These are phyloP conservation scores for Trachops cirrhosus DNA, from an alignment of 2,797 vertebrate species.

Conservation along the genomic window DNA sequence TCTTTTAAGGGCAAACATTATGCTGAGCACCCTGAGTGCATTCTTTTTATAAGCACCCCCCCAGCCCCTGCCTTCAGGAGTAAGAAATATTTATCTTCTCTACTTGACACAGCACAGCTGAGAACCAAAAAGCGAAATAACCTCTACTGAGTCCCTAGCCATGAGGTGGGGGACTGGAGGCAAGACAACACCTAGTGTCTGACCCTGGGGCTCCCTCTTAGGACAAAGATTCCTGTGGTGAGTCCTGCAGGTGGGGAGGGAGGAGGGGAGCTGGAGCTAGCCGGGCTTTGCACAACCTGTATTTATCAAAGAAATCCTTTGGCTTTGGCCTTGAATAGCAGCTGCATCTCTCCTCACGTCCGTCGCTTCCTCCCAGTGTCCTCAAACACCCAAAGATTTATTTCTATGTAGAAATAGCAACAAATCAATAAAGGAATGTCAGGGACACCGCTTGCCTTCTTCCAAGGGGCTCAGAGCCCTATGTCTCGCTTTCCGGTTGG, in stretches of 20 bases:
- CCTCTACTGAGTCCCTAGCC: not conserved
- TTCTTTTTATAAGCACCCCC: not conserved
- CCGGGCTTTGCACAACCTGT: not conserved
- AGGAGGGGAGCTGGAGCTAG: rapidly evolving
- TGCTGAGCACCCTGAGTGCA: not conserved
- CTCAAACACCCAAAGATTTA: not conserved
- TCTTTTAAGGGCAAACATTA: not conserved
- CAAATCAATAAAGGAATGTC: not conserved
- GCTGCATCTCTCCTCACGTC: not conserved
- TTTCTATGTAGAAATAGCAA: conserved; percentile 24
- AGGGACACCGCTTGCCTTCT: not conserved
- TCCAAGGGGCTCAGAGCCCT: not conserved
- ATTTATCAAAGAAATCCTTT: not conserved
- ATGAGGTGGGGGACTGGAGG: not conserved
- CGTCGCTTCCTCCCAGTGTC: not conserved
- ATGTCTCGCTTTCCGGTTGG: not conserved
- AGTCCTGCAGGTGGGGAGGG: not conserved
- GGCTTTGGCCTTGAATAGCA: not conserved
- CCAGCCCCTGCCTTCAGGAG: not conserved
- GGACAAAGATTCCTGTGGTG: rapidly evolving
- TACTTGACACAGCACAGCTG: not conserved
- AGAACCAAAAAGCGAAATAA: not conserved
- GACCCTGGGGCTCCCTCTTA: not conserved
- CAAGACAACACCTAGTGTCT: not conserved
- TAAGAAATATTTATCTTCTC: not conserved